Base-by-base conservation (phyloP, 2,888 invertebrate genomes). In the Caenorhabditis sp. region DNA sequence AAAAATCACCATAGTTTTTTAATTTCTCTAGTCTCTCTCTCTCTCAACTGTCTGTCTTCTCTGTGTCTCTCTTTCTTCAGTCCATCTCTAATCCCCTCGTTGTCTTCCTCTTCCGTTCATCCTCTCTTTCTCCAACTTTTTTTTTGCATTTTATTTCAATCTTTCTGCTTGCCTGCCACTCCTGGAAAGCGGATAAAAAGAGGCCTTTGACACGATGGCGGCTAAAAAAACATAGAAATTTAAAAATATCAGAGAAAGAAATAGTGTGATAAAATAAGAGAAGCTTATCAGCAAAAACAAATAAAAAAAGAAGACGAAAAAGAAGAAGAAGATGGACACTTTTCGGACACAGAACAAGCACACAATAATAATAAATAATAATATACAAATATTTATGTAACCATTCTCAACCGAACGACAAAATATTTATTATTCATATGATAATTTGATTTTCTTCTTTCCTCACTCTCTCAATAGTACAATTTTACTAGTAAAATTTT, bases 151-250 rank as follows among this genome's bases (percentile, higher is more conserved):
- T 36, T 10, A 8, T 10, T 36, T 36, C 36, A 8, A 8, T 10
- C 36, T 43, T 5, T 43, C 43, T 43, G 12, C 17, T n/a, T n/a
- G n/a, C 17, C 14, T 43, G 43, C 43, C 43, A 43, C 43, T 43
- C 43, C 43, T 43, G 43, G 14, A 43, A 43, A 43, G 17, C 43
- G 43, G 17, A 10, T 10, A 14, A 43, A 8, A 36, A 36, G 10
- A 43, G 43, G 43, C 43, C 43, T 43, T 43, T 43, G 43, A 43
- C 43, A 43, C 43, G 43, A 43, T 43, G 43, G 43, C 43, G 43
- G 43, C 43, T 14, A 17, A 10, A 43, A 43, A 43, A 43, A 43
- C 43, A 43, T 14, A 43, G 43, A 43, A 14, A 43, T 43, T 43
- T 43, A 43, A 43, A 43, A 43, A 43, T 43, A 43, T 31, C 43